Evolutionary conservation across 2,888 invertebrate genomes (phyloP), one percentile per base, ranked within the genome.

Genomic region (Ametastegia equiseti): DNA sequence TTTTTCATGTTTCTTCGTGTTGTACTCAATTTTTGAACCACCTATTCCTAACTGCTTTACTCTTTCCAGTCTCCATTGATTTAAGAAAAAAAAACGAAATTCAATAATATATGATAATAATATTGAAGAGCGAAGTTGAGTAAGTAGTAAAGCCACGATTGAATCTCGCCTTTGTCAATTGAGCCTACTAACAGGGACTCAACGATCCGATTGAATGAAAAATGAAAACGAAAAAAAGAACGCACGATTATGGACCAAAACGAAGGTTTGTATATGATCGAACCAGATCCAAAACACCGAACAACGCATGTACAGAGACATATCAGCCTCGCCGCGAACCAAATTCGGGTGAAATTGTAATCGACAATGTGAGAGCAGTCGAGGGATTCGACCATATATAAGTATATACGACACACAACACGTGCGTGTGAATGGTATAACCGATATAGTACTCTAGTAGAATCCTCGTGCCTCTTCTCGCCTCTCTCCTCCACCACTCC

Each of bases 361-460:
- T 67, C 67, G 67, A 67, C 67, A 67, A 67, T n/a, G 36, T 67
- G 67, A 39, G 67, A 67, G 39, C 19, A 67, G 36, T 36, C 19
- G 19, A 15, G 67, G 11, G 23, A n/a, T 47, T 45, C 71, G 71
- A 39, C 45, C 54, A 36, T 54, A n/a, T n/a, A 36, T 75, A 75
- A 50, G 36, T 54, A 75, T 50, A 50, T 45, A 75, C 50, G 54
- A 75, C 27, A n/a, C n/a, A 50, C 30, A 36, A 75, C 75, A 75
- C 75, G 75, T 75, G 75, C 75, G 75, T 75, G 54, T 75, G 75
- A 75, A 75, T 75, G 75, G 75, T 75, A 60, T 60, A 33, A 45
- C 45, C 33, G 75, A 75, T 75, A 75, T 75, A 75, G 54, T 75
- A 54, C 75, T 54, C 23, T 54, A 75, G 75, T 75, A 75, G 50